Base-by-base conservation (phyloP, 2,888 invertebrate genomes). In the Tachina grossa region DNA sequence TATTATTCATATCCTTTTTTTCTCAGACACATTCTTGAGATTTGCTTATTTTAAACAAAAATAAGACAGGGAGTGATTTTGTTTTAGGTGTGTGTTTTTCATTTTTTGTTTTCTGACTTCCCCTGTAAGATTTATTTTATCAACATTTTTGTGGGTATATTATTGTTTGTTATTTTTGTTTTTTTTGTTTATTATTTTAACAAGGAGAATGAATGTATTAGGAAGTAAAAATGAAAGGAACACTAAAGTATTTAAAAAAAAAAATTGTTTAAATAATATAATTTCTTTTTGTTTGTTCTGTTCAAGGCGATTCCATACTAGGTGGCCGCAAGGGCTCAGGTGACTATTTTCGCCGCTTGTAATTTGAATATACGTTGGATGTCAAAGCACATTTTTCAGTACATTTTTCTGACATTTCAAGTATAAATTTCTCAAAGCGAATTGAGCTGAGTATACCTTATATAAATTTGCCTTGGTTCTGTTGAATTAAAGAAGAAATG, bases 71-170 rank as follows among this genome's bases (percentile, higher is more conserved):
- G 22, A 66, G 51, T 19, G 75, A 63, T 69, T 80, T 75, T 75
- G 13, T 83, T 78, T 88, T 88, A 88, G 88, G 87, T 89, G 90
- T 90, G 89, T 89, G 88, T 90, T 89, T 63, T 65, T 55, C n/a
- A 45, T 71, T 53, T 87, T 86, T 83, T 72, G 61, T 72, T 31
- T 31, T 31, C 31, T 31, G 31, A 31, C 31, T 72, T 68, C 81
- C 74, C 66, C 77, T 83, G 53, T 74, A 65, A 11, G 65, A 39
- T 68, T 83, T 68, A 63, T 41, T 63, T 79, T 69, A 74, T 69
- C 74, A 79, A 84, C 79, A 84, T 59, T 68, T 74, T 68, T 68
- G 72, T 66, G 66, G 77, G 83, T 61, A 59, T 77, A 51, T 77
- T 61, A 16, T 66, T 59, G 57, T 66, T 69, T 80, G 53, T 47